Evolutionary conservation across 2,888 invertebrate species (phyloP), one percentile per base, ranked within the genome.

Genomic region (Drosophila histrio): DNA sequence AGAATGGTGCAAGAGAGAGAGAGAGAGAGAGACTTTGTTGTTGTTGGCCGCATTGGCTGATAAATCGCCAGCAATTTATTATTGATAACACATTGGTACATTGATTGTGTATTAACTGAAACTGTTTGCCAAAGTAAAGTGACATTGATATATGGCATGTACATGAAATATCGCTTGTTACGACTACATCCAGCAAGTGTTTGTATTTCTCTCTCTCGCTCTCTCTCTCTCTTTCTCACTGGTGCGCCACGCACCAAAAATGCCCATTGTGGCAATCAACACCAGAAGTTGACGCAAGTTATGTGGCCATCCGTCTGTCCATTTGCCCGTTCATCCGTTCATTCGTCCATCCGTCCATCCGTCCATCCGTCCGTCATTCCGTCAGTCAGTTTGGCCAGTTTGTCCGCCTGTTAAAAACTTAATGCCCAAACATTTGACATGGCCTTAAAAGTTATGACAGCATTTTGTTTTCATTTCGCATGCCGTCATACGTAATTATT

Each of bases 81-180:
- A 85, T 85, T 85, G 85, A 85, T 87, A 85, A 88, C 85, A 87
- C 88, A 85, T 88, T 88, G 88, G 85, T 80, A 87, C 85, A 85
- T 88, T 85, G 85, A 85, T 85, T 85, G 85, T 85, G 88, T 86
- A 85, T 85, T 85, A 85, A 88, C 88, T 84, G 85, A 85, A 85
- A 88, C 85, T 83, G 84, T 88, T 88, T 88, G 87, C 87, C 88
- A 88, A 84, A 84, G 87, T 88, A 86, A 84, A 84, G 80, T 84
- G 84, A 88, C 84, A 86, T 86, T 84, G 84, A 84, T 84, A 86
- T 88, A 84, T 84, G 72, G 88, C 80, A 83, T 78, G 84, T 79
- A 78, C 88, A 84, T 84, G 88, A 84, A 88, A 84, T 84, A 84
- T 84, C 72, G 84, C 87, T 75, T 78, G 80, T 76, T 88, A 69